A percentile compares a stretch with the other conserved stretches of the same genome.
These are phyloP conservation scores for Saturnia pavonia DNA, from an alignment of 2,888 invertebrate species.

Conservation along the genomic window DNA sequence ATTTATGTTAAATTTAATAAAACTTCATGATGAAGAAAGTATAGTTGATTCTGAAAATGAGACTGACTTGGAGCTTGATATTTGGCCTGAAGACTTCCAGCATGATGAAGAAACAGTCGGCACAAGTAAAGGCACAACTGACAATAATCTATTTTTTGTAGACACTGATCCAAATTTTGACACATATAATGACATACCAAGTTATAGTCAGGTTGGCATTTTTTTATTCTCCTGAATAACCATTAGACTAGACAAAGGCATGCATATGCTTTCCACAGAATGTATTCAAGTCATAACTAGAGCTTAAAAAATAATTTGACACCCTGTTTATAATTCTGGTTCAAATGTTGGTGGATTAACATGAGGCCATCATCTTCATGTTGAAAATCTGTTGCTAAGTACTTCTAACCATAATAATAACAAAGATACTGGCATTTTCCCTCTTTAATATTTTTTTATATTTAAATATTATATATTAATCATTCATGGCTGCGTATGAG, in stretches of 20 bases:
- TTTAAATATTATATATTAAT: no score
- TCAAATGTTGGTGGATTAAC: no score
- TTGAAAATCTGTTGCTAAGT: no score
- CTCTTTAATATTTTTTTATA: no score
- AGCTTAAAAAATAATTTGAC: no score
- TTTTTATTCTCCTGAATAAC: background rate
- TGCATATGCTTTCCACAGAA: no score
- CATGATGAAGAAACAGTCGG: slow-evolving; percentile 27
- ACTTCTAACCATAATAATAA: no score
- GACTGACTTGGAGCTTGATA: slow-evolving; percentile 64
- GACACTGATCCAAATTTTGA: slow-evolving; percentile 62
- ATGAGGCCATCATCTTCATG: no score
- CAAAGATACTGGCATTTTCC: no score
- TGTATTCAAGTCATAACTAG: no score
- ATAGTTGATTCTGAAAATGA: slow-evolving; percentile 51
- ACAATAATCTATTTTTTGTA: slow-evolving; percentile 68
- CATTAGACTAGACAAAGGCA: no score
- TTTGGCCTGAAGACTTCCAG: slow-evolving; percentile 65
- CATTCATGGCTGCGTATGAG: background rate
- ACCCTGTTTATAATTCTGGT: no score
- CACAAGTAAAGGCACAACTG: slow-evolving; percentile 32
- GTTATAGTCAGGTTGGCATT: slow-evolving; percentile 60
- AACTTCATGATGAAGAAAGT: slow-evolving; percentile 51
- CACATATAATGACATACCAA: slow-evolving; percentile 51
- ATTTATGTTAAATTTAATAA: slow-evolving; percentile 71